Evolutionary conservation across 2,888 invertebrate species (phyloP), one percentile per base, ranked within the genome.

Genomic region (Rhagium mordax): DNA sequence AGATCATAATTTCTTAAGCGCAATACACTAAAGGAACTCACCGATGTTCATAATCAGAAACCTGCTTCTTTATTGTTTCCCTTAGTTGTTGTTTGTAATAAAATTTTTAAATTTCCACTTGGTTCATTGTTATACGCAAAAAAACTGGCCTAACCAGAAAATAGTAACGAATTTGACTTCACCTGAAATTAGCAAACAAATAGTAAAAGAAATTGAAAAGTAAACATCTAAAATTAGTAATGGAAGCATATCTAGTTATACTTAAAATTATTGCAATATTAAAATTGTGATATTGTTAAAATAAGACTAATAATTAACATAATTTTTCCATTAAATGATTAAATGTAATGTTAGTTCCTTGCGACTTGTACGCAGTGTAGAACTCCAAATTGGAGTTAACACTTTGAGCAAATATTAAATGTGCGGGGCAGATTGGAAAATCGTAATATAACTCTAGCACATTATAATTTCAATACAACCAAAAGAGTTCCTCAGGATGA

Each of bases 231-330:
- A 76, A 75, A 64, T 71, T 66, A 84, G 83, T 85, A 85, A 86
- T 85, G 84, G 83, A 86, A 85, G 85, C 87, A 87, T 87, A 87
- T 87, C 87, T 87, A 86, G 86, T 84, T 86, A 85, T 74, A 79
- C 74, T 78, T 77, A 82, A 83, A 86, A 84, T 87, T 86, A 87
- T 87, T 88, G 87, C 88, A 88, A 88, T 88, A 88, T 87, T 78
- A 81, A 86, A 87, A 86, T 87, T 87, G 88, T 87, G 88, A 88
- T 87, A 88, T 87, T 84, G 86, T 87, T 86, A 85, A 86, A 76
- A 87, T 87, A 86, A 87, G 87, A 87, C 87, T 88, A 86, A 86
- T 85, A 85, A 74, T 70, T 83, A 85, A 85, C 81, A 73, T 74
- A 71, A 68, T 74, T 78, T 85, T 87, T 85, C 86, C 85, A 86